phyloP scores from a whole-genome alignment of 2,113 vertebrate species.

The Anolis sagrei region DNA sequence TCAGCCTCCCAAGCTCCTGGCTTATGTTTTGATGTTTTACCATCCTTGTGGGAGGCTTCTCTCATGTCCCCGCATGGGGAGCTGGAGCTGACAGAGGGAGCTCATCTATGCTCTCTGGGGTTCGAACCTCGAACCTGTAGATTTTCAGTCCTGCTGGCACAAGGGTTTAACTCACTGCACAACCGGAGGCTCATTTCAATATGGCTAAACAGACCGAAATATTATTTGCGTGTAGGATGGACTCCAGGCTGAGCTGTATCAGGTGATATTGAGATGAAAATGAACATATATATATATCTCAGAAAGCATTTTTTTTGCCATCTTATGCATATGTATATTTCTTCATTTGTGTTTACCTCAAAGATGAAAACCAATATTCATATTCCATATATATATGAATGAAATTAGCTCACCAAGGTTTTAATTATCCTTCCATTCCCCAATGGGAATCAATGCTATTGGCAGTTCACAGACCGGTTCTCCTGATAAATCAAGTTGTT shows the following conservation, averaged over 20 bases:
- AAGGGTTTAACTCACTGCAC: too few species aligned
- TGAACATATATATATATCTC: not conserved
- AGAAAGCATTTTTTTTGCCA: constrained; percentile 33
- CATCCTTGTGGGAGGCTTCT: too few species aligned
- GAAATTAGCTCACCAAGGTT: constrained; percentile 72
- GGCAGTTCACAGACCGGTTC: constrained; percentile 71
- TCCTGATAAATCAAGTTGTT: constrained; percentile 86
- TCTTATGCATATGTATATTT: constrained; percentile 33
- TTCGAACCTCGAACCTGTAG: too few species aligned
- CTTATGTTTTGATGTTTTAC: too few species aligned
- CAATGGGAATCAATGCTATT: constrained; percentile 74
- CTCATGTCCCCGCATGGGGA: too few species aligned
- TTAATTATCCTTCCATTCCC: constrained; percentile 76
- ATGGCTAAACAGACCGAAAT: constrained; percentile 55
- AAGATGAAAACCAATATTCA: constrained; percentile 51
- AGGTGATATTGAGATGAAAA: constrained; percentile 44
- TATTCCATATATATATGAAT: constrained; percentile 45
- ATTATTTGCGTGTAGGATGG: constrained; percentile 19
- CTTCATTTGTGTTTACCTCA: constrained; percentile 53
- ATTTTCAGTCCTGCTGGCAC: too few species aligned
- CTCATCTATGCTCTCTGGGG: too few species aligned
- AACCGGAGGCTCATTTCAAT: constrained; percentile 16
- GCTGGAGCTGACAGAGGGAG: too few species aligned
- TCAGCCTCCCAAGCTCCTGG: too few species aligned
- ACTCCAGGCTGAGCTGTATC: constrained; percentile 39